Evolutionary conservation across 2,888 invertebrate species (phyloP), one percentile per base, ranked within the genome.

Genomic region (Ernsta delagoae): DNA sequence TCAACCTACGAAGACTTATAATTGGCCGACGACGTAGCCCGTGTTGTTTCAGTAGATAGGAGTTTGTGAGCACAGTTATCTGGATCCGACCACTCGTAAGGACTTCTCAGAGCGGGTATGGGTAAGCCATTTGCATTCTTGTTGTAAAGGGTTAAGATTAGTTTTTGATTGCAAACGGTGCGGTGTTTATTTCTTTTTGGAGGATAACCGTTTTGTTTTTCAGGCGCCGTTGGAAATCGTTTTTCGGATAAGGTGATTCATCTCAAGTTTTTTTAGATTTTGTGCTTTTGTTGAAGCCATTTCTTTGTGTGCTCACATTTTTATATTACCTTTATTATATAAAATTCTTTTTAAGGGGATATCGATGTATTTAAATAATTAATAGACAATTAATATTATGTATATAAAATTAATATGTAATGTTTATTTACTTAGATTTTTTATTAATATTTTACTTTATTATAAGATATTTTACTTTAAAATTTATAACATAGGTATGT

Each of bases 181-280:
- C 36, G 74, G 73, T 69, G 65, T 70, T 81, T 76, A 70, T 53
- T 41, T 7, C 11, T 54, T 45, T 60, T 56, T 61, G 9, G 54
- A 2, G 36, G 8, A 34, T 45, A 2, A 31, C 56, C 69, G 57
- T 61, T 45, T 59, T 69, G 68, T 70, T 73, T 70, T 76, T 74
- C 73, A 76, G 73, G 78, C 77, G 77, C 74, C 74, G 72, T 70
- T 75, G 78, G 78, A 79, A 82, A 85, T 81, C 80, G 81, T 80
- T 83, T 84, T 83, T 82, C 76, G 81, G 79, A 77, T 81, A 80
- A 80, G 50, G 79, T 75, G 79, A 81, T 83, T 79, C 79, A 78
- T 78, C 77, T 75, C 31, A 74, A 79, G 73, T 1, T 43, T 75
- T 77, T 75, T 78, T 75, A 78, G 75, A 76, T 80, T 78, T 81